Conservation (phyloP, 2,888 invertebrate genomes). For the Orthosia incerta region DNA sequence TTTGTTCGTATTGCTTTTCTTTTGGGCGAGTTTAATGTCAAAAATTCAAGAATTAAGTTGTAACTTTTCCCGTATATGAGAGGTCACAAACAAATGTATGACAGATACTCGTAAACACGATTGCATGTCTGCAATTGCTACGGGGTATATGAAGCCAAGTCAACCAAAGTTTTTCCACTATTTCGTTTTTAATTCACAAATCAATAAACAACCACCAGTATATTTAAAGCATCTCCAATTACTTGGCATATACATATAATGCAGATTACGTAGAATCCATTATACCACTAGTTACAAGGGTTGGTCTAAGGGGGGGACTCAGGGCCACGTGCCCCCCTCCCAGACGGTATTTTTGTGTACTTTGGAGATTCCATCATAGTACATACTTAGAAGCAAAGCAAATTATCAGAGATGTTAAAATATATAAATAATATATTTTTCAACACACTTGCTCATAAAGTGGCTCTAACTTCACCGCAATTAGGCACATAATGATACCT, state of each 20-base stretch:
- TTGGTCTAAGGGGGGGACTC: too few species aligned
- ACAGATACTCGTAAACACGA: neutral
- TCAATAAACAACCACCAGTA: neutral
- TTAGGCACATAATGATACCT: too few species aligned
- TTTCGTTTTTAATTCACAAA: neutral
- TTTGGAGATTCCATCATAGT: too few species aligned
- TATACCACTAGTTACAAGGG: conserved; percentile 4
- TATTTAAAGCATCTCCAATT: neutral
- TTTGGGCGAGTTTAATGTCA: conserved; percentile 5
- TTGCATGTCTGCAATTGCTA: neutral
- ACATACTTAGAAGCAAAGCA: too few species aligned
- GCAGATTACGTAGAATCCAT: neutral
- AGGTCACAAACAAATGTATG: neutral
- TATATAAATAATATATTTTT: too few species aligned
- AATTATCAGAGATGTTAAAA: too few species aligned
- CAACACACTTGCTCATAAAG: too few species aligned
- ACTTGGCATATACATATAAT: neutral
- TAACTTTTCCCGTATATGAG: neutral
- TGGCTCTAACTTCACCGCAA: too few species aligned
- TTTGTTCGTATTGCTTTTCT: conserved; percentile 38
- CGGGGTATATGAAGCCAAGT: too few species aligned
- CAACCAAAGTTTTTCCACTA: neutral
- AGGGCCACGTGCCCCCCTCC: too few species aligned
- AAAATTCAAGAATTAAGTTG: conserved; percentile 19
- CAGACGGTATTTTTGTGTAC: too few species aligned